These are phyloP conservation scores for Macropus fuliginosus DNA, from an alignment of 2,797 vertebrate species.

Conservation along the genomic window DNA sequence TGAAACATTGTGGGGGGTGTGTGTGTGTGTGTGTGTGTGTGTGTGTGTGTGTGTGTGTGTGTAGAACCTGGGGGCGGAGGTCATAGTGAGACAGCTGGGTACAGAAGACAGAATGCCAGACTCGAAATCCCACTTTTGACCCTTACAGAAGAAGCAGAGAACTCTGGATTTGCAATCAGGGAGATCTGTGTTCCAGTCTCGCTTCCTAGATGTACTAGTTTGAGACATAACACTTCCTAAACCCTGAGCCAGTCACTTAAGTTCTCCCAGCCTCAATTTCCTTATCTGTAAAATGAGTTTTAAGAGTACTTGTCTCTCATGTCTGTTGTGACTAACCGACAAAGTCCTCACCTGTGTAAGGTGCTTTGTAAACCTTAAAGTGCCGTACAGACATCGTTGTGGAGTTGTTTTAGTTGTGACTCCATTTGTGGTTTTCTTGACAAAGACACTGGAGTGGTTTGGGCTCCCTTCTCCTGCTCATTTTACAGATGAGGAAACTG, in stretches of 20 bases:
- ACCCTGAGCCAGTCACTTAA: background rate
- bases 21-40: fast-evolving
- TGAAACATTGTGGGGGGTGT: background rate
- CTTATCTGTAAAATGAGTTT: background rate
- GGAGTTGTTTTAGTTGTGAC: background rate
- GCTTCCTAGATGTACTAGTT: background rate
- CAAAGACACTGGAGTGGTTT: background rate
- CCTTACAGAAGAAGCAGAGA: background rate
- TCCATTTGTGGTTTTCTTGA: background rate
- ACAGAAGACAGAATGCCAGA: background rate
- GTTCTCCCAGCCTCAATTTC: background rate
- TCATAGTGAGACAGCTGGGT: background rate
- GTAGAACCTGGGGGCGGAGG: background rate
- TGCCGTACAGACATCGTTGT: background rate
- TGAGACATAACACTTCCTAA: background rate
- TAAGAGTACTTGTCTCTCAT: background rate
- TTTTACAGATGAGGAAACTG: background rate
- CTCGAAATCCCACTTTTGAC: background rate
- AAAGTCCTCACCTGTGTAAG: background rate
- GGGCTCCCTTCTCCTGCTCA: background rate
- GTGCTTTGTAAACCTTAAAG: background rate
- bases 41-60: background rate
- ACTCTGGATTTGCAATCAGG: background rate
- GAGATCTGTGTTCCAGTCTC: background rate
- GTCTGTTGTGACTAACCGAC: background rate